Conservation (phyloP, 1,140 invertebrate genomes). For the Polypedilum pembai region DNA sequence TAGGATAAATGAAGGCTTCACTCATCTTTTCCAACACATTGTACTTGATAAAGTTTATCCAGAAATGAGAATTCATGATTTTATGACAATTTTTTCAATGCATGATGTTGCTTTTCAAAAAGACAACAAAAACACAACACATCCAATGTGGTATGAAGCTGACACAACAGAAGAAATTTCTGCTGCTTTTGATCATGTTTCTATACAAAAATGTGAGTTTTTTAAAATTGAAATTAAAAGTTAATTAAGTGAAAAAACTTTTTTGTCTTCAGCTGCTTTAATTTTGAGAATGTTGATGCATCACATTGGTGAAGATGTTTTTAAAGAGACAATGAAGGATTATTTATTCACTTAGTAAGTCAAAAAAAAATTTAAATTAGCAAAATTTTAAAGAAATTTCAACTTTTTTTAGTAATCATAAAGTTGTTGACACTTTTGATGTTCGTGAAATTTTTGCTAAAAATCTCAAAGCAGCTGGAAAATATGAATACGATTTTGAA, state of each 20-base stretch:
- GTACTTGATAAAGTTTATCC: slow-evolving; percentile 46
- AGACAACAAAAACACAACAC: slow-evolving; percentile 56
- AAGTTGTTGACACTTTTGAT: slow-evolving; percentile 55
- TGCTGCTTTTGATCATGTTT: slow-evolving; percentile 47
- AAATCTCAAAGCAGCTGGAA: slow-evolving; percentile 37
- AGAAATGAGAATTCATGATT: slow-evolving; percentile 65
- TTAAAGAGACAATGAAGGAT: slow-evolving; percentile 50
- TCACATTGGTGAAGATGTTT: slow-evolving; percentile 55
- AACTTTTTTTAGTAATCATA: slow-evolving; percentile 39
- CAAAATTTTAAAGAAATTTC: too few relatives aligned
- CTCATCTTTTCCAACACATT: slow-evolving; percentile 49
- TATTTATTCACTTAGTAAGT: slow-evolving; percentile 51
- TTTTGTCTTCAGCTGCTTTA: slow-evolving; percentile 51
- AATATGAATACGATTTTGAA: slow-evolving; percentile 31
- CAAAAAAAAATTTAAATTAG: too few relatives aligned
- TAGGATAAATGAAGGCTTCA: slow-evolving; percentile 65
- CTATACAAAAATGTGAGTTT: too few relatives aligned
- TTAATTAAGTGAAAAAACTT: too few relatives aligned
- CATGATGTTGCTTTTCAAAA: slow-evolving; percentile 50
- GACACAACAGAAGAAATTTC: slow-evolving; percentile 62
- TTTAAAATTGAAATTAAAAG: too few relatives aligned
- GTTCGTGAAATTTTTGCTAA: slow-evolving; percentile 56
- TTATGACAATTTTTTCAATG: slow-evolving; percentile 61
- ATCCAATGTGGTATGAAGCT: slow-evolving; percentile 67
- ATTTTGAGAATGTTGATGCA: slow-evolving; percentile 67